Evolutionary conservation across 2,888 invertebrate species (phyloP), one percentile per base, ranked within the genome.

Genomic region (Harpalus rubripes): DNA sequence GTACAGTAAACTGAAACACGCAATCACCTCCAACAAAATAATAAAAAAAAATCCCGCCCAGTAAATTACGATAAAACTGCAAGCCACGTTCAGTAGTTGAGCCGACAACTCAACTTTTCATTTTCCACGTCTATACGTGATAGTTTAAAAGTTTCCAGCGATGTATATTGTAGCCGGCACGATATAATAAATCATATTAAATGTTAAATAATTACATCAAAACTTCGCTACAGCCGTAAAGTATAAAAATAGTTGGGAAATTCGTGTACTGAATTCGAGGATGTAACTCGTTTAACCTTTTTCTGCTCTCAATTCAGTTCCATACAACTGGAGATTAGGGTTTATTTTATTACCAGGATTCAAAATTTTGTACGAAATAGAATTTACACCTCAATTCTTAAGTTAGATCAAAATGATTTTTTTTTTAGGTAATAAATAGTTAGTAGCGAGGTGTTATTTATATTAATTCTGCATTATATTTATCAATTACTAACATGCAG

Each of bases 171-270:
- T 82, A 58, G 68, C 82, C 63, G 7, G 68, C 82, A 82, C 72
- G 68, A 82, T 72, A 82, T 82, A 82, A 82, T 82, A 82, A 82
- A 82, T 82, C 82, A 82, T 72, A 82, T 82, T 82, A 82, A 82
- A 82, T 82, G 82, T 82, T 82, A 82, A 82, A 82, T 82, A 82
- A 82, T 82, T 82, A 82, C 82, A 82, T 82, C 82, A 82, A 72
- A 68, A 72, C 68, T 72, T 81, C 58, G 52, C 79, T 52, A 79
- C 59, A 79, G 79, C 32, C 59, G 59, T 61, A 79, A 79, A 61
- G 79, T 61, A 79, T 79, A 61, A 79, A 79, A 79, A 79, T 79
- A 79, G 59, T 79, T 61, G 39, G 56, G 16, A 79, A 61, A 79
- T 61, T 79, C 79, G 79, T 79, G 79, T 18, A 59, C 79, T 52